Base-by-base conservation (phyloP, 2,113 vertebrate species). In the Callipepla californica region DNA sequence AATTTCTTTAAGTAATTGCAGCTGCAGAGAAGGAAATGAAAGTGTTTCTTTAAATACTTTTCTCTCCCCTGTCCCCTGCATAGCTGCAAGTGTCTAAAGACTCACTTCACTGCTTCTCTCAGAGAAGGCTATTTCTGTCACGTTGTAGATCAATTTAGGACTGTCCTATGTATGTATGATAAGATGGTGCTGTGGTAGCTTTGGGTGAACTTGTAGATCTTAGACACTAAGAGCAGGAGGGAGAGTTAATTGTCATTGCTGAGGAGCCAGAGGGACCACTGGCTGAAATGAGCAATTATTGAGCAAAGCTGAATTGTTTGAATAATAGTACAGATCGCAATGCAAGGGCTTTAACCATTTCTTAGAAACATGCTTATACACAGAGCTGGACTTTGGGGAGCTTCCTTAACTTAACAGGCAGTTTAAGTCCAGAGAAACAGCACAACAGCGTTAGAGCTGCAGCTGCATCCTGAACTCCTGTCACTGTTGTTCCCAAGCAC, bases 11-110 rank as follows among this genome's bases (percentile, higher is more conserved):
- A 73, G 45, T 76, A 44, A 25, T 75, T 94, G 91, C 40, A 79
- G 73, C 77, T 79, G 90, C 62, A 88, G 69, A 95, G 82, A 91
- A 86, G 95, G 95, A 96, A 96, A 95, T 68, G 95, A 96, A 96
- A 96, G 91, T 80, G 67, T 92, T 90, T 85, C 92, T 73, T 79
- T 57, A 95, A 94, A 96, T 94, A 48, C 89, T 93, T 92, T 92
- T 82, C 34, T 77, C 50, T 85, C 76, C 62, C 75, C 78, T 57
- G 92, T 90, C 84, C 80, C 85, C 72, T 95, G 79, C 21, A 6
- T 83, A 80, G 51, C 66, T 95, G 45, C 40, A 80, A 89, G 32
- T 20, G 26, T 89, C 81, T 92, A 74, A 85, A 93, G 96, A 94
- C 63, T 94, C 91, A 84, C 92, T 93, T 94, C 91, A 85, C 63